phyloP scores from a whole-genome alignment of 2,797 vertebrate species.

The Schizopygopsis pylzovi region DNA sequence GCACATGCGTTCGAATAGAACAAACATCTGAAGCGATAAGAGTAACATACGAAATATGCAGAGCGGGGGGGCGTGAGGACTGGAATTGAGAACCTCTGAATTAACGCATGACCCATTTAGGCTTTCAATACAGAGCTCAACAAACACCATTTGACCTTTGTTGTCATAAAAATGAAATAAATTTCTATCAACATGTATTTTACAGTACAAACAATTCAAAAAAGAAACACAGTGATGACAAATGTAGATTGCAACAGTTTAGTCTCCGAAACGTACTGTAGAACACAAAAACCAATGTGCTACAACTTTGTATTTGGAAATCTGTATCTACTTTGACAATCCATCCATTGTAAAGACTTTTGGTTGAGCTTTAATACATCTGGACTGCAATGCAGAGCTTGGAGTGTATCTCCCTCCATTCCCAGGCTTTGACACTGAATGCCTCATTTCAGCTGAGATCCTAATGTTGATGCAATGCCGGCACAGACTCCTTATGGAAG shows the following conservation, averaged over 20 bases:
- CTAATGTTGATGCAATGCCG: slow-evolving; percentile 9
- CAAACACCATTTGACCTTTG: neutral
- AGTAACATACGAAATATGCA: too few relatives aligned
- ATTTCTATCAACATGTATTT: neutral
- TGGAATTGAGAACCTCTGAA: too few relatives aligned
- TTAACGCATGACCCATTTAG: neutral
- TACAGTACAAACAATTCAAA: neutral
- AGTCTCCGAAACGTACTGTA: neutral
- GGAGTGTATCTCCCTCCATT: neutral
- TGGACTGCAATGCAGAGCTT: slow-evolving; percentile 78
- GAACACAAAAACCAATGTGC: neutral
- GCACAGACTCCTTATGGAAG: neutral
- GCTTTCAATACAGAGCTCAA: neutral
- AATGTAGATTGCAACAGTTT: neutral
- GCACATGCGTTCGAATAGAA: too few relatives aligned
- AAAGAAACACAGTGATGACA: neutral
- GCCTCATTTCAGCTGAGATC: neutral
- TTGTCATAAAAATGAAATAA: neutral
- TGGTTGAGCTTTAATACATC: slow-evolving; percentile 64
- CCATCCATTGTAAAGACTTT: neutral
- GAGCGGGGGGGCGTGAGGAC: too few relatives aligned
- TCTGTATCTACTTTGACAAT: neutral
- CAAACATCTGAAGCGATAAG: too few relatives aligned
- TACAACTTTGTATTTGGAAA: neutral
- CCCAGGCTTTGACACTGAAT: neutral